These are phyloP conservation scores for Gnatocerus cornutus DNA, from an alignment of 2,888 invertebrate genomes.

Conservation along the genomic window DNA sequence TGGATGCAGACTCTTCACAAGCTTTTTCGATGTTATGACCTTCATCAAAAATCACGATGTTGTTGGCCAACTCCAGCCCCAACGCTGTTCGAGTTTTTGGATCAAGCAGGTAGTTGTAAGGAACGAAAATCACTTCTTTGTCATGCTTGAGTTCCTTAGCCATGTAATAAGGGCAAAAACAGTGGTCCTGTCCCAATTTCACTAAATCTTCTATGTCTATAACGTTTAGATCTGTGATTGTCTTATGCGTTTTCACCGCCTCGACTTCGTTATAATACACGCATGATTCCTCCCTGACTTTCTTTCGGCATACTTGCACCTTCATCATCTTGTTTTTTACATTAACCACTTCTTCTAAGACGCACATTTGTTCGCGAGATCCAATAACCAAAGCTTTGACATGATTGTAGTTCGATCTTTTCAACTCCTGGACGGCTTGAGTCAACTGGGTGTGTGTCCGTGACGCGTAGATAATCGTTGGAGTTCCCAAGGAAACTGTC, in stretches of 20 bases:
- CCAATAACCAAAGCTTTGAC: constrained; percentile 91
- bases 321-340: constrained; percentile 86
- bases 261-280: constrained; percentile 79
- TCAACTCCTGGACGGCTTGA: constrained; percentile 96
- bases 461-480: too few relatives aligned
- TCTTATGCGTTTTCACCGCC: too few relatives aligned
- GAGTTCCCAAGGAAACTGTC: too few relatives aligned
- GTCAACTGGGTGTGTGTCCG: constrained; percentile 96
- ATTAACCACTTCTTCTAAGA: constrained; percentile 85
- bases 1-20: constrained; percentile 85
- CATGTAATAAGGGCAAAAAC: constrained; percentile 96
- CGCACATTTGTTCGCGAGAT: constrained; percentile 97
- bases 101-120: constrained; percentile 98
- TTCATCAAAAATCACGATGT: constrained; percentile 95
- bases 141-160: constrained; percentile 88
- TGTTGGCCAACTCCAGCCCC: constrained; percentile 78
- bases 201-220: constrained; percentile 96
- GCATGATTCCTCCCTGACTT: constrained; percentile 85
- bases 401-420: constrained; percentile 88
- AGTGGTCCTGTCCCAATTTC: constrained; percentile 83
- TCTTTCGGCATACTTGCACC: constrained; percentile 89
- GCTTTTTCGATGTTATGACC: constrained; percentile 99
- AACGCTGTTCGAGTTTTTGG: constrained; percentile 85
- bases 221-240: too few relatives aligned
- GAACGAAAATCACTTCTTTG: constrained; percentile 97